Evolutionary conservation across 1,140 invertebrate species (phyloP).

Genomic region (Hermetia illucens): DNA sequence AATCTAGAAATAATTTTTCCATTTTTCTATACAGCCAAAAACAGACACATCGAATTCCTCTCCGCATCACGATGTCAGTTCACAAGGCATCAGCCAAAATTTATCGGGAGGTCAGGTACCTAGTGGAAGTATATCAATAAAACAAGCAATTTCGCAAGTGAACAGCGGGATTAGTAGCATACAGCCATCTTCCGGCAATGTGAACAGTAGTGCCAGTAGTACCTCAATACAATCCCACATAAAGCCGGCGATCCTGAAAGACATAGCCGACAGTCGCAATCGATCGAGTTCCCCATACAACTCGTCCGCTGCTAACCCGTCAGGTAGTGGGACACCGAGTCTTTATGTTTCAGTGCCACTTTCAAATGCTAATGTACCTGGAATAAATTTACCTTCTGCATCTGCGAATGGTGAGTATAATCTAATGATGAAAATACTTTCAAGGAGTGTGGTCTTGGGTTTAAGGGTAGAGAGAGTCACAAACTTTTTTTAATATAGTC

Average conservation of each 20-base stretch:
- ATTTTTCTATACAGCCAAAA: too few relatives aligned
- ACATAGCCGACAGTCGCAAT: neutral
- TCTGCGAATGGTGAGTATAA: constrained; percentile 7
- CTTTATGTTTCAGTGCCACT: constrained; percentile 28
- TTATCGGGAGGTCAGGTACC: neutral
- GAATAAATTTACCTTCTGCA: constrained; percentile 23
- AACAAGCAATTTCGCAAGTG: neutral
- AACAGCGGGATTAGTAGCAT: too few relatives aligned
- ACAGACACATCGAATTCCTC: neutral
- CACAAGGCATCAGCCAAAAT: constrained; percentile 6
- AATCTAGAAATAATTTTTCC: neutral
- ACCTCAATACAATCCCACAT: neutral
- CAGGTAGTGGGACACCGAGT: constrained; percentile 15
- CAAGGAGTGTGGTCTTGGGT: too few relatives aligned
- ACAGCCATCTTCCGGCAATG: too few relatives aligned
- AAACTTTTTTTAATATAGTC: too few relatives aligned
- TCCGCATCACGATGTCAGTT: constrained; percentile 3
- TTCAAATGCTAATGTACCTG: constrained; percentile 30
- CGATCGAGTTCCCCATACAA: neutral
- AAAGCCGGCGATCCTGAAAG: neutral
- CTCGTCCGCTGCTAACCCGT: neutral
- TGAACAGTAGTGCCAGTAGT: neutral
- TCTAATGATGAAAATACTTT: too few relatives aligned
- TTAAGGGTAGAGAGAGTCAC: too few relatives aligned
- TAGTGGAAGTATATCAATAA: neutral